Evolutionary conservation across 2,113 vertebrate genomes (phyloP).

Genomic region (Python bivittatus): DNA sequence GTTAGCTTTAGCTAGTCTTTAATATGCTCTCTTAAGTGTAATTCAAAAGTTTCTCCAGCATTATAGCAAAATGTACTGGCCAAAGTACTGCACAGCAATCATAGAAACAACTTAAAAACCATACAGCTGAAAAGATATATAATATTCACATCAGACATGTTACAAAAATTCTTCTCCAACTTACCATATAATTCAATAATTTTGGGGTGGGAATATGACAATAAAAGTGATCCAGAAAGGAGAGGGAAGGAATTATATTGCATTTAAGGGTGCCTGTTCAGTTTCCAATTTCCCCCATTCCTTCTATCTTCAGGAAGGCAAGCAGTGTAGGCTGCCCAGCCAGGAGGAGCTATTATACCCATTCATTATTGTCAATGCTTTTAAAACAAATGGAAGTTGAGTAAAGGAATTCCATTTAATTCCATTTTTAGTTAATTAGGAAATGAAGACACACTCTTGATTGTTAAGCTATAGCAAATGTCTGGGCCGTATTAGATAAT

Average conservation of each 20-base stretch:
- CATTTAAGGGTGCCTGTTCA: not conserved
- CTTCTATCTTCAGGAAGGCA: not conserved
- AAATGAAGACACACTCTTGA: not conserved
- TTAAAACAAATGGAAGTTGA: not conserved
- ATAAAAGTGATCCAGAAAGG: not conserved
- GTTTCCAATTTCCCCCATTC: not conserved
- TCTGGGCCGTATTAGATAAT: not conserved
- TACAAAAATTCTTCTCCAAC: not conserved
- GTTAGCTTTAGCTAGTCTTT: not conserved
- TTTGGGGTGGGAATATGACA: not conserved
- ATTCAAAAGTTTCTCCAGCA: not conserved
- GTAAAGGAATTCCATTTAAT: not conserved
- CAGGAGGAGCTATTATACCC: too few relatives aligned
- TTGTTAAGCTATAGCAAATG: not conserved
- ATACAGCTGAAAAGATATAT: not conserved
- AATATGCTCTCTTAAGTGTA: not conserved
- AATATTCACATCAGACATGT: not conserved
- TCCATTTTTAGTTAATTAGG: not conserved
- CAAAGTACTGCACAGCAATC: not conserved
- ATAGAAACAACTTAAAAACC: not conserved
- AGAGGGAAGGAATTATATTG: not conserved
- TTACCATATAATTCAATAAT: not conserved
- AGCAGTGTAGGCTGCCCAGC: not conserved
- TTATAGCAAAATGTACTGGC: not conserved
- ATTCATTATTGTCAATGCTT: not conserved